Base-by-base conservation (phyloP, 2,797 vertebrate species). In the Alauda arvensis region DNA sequence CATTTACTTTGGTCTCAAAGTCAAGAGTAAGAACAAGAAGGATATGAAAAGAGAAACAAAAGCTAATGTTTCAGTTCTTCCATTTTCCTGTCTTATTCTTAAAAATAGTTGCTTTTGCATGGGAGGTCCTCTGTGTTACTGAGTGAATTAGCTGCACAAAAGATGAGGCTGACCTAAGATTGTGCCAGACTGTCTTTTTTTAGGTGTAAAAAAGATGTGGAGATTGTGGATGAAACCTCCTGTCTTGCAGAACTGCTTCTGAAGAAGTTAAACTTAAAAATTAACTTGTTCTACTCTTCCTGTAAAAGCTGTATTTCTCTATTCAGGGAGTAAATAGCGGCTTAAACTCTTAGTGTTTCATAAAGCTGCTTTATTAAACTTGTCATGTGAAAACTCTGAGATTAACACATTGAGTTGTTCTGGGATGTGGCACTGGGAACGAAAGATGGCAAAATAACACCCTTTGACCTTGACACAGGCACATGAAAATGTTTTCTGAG, bases 321-420 rank as follows among this genome's bases (percentile, higher is more conserved):
- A 1, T 56, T 71, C 7, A 7, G 62, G 21, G 29, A 31, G 34
- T 25, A 26, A 65, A 39, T 48, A 80, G 55, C 12, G 2, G 77
- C 53, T 91, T 85, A 81, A 48, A 28, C 19, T 82, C 49, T 87
- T 77, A 49, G 46, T 23, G 8, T 85, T 92, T 83, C 45, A 45
- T 81, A 93, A 88, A 88, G 48, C 69, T 91, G 69, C 45, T 23
- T 87, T 88, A 72, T 68, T 75, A 46, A 89, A 48, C 18, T 46
- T 86, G 6, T 52, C 51, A 31, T 87, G 69, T 78, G 69, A 63
- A 90, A 85, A 65, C 18, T 10, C 33, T 59, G 71, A 83, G 79
- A 84, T 90, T 65, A 88, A 34, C 4, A 6, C 2, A 0, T 51
- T 63, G 70, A 42, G 20, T 59, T 29, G 3, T 29, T 69, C 61